These are phyloP conservation scores for Aurelia coerulea DNA, from an alignment of 30 jellyfish, hydroid and myxozoan species.

Conservation along the genomic window DNA sequence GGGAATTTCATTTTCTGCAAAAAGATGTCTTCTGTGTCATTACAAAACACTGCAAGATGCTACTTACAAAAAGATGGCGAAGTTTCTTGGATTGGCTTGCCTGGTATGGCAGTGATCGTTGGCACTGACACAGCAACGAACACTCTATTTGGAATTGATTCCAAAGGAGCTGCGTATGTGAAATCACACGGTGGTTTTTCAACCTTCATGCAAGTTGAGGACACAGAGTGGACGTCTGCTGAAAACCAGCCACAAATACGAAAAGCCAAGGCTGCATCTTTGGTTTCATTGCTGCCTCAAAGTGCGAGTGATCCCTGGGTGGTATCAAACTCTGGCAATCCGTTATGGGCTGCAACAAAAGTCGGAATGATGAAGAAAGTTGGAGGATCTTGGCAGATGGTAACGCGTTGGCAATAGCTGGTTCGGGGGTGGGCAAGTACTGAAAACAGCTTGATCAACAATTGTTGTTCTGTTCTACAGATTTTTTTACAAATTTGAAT, in stretches of 20 bases:
- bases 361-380: not conserved
- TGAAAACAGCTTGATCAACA: too few species aligned
- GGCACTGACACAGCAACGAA: conserved; percentile 23
- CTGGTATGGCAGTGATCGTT: not conserved
- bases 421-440: too few species aligned
- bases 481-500: too few species aligned
- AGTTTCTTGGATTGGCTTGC: conserved; percentile 4
- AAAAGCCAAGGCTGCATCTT: not conserved
- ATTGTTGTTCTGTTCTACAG: too few species aligned
- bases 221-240: conserved; percentile 19
- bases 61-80: not conserved
- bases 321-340: conserved; percentile 9
- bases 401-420: not conserved
- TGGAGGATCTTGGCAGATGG: not conserved
- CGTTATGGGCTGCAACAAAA: conserved; percentile 31
- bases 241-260: conserved; percentile 17
- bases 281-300: conserved; percentile 7
- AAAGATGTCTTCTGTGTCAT: too few species aligned
- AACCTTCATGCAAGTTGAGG: conserved; percentile 14
- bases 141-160: conserved; percentile 7
- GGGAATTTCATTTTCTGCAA: conserved; percentile 18
- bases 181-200: not conserved
- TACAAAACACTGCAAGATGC: not conserved
- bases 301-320: not conserved
- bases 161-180: not conserved